Conservation (phyloP, 1,140 invertebrate species). For the Xylocopa sonorina region DNA sequence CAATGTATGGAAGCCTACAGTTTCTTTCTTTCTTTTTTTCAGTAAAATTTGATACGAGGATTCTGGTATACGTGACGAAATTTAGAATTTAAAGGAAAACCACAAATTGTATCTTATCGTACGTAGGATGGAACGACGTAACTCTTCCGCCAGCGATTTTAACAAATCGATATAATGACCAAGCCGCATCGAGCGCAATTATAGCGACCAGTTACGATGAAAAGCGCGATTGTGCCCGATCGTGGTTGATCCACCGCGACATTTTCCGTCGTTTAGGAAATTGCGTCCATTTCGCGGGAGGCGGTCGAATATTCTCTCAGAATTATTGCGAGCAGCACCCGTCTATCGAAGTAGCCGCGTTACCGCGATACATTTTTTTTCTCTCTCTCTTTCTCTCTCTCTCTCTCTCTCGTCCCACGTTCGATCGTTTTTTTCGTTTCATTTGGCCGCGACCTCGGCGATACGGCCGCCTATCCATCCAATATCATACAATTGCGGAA, state of each 20-base stretch:
- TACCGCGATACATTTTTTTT: slow-evolving; percentile 29
- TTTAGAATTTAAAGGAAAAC: too few relatives aligned
- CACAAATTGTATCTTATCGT: background rate
- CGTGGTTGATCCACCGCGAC: slow-evolving; percentile 14
- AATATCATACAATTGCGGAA: slow-evolving; percentile 65
- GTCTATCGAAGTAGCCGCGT: slow-evolving; percentile 19
- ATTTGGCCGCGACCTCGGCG: slow-evolving; percentile 36
- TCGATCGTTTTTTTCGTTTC: slow-evolving; percentile 7
- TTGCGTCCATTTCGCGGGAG: slow-evolving; percentile 23
- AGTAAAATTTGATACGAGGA: too few relatives aligned
- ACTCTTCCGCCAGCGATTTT: background rate
- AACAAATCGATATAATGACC: background rate
- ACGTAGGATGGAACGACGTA: background rate
- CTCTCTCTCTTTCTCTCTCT: background rate
- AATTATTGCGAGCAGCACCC: slow-evolving; percentile 18
- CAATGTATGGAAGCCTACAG: too few relatives aligned
- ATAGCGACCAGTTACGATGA: background rate
- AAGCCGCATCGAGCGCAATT: background rate
- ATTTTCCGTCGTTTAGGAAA: slow-evolving; percentile 55
- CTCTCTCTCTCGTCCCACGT: background rate
- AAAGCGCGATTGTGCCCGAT: slow-evolving; percentile 13
- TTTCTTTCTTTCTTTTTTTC: too few relatives aligned
- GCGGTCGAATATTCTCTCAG: slow-evolving; percentile 41
- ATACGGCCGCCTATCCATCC: slow-evolving; percentile 55
- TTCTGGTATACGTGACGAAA: too few relatives aligned